Base-by-base conservation (phyloP, 2,797 vertebrate genomes). In the Mastacembelus armatus region DNA sequence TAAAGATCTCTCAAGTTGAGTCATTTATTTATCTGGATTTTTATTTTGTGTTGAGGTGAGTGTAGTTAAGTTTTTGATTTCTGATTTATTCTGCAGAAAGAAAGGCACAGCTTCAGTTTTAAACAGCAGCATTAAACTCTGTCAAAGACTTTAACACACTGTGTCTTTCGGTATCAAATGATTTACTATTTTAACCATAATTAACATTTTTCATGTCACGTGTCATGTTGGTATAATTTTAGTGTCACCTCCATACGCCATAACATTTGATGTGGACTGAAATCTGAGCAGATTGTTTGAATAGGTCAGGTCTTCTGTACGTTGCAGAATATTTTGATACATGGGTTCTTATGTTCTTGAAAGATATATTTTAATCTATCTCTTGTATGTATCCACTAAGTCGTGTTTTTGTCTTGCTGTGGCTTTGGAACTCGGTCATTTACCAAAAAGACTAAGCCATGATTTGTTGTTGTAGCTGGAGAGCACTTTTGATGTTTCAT, bases 321-420 rank as follows among this genome's bases (percentile, higher is more conserved):
- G 43, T 24, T 0, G 55, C 60, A 59, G 57, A 52, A 15, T 78
- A 42, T 79, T 83, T 78, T 81, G 22, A 83, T 83, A 75, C 77
- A 26, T 50, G 29, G 72, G 74, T 71, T 47, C 71, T 48, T 9
- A 14, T 50, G 67, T 70, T 54, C 29, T 58, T 73, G 66, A 70
- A 63, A 74, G 69, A 59, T 24, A 0, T 71, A 50, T 77, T 86
- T 71, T 30, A 59, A 52, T 69, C 70, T 62, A 57, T 22, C 52
- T 52, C 52, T 11, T 42, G 54, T 83, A 0, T 69, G 74, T 77
- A 42, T 47, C 48, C 65, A 50, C 65, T 68, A 62, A 32, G 44
- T 76, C 2, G 56, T 71, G 74, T 69, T 74, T 66, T 63, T 48
- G 74, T 77, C 65, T 79, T 81, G 70, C 75, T 48, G 72, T 74